Evolutionary conservation across 2,888 invertebrate species (phyloP).

Genomic region (Celastrina argiolus): DNA sequence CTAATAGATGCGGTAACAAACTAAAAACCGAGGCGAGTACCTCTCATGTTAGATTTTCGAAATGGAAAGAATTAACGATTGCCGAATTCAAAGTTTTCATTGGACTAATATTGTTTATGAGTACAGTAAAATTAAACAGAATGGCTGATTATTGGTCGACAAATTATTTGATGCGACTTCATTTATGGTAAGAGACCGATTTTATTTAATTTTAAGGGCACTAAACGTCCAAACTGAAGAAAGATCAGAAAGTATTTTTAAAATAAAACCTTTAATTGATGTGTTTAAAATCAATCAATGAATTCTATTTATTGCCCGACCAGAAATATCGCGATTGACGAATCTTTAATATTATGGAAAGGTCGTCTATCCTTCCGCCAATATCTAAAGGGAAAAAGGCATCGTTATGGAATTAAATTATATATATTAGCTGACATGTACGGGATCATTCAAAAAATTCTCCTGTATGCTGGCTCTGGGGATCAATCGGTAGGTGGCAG

Average conservation of each 20-base stretch:
- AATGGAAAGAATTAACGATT: conserved; percentile 26
- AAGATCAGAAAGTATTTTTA: neutral
- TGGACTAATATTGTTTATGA: conserved; percentile 28
- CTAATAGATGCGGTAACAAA: conserved; percentile 28
- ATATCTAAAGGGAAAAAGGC: neutral
- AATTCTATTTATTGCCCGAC: conserved; percentile 32
- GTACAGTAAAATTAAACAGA: conserved; percentile 30
- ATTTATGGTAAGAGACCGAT: conserved; percentile 28
- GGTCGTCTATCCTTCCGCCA: neutral
- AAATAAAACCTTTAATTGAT: conserved; percentile 23
- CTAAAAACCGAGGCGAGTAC: conserved; percentile 26
- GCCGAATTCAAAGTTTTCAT: conserved; percentile 30
- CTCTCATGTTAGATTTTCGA: conserved; percentile 22
- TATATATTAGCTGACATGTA: neutral
- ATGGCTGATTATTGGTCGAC: conserved; percentile 31
- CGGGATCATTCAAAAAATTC: conserved; percentile 18
- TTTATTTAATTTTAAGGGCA: conserved; percentile 30
- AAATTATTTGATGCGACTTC: conserved; percentile 28
- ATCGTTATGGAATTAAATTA: neutral
- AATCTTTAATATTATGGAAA: neutral
- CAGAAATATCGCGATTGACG: conserved; percentile 27
- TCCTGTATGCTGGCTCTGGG: neutral
- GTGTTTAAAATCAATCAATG: conserved; percentile 37
- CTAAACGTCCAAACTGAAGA: conserved; percentile 24
- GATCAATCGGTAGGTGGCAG: conserved; percentile 35